Base-by-base conservation (phyloP, 2,797 vertebrate genomes). In the Coranthus polyacanthus region DNA sequence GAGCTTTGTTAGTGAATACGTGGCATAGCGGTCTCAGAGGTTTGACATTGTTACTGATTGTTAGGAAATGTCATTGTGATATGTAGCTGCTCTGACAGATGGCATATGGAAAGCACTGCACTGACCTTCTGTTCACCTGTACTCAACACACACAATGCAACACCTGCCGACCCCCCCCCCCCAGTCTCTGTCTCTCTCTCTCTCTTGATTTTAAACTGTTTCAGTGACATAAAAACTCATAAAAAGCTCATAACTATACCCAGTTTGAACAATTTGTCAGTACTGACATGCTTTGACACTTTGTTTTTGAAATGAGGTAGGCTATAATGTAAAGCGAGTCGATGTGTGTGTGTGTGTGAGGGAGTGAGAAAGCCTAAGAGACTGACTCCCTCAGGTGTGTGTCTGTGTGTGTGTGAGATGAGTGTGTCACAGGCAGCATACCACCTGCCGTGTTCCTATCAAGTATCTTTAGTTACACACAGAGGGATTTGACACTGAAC, bases 361-460 rank as follows among this genome's bases (percentile, higher is more conserved):
- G 57, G 52, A n/a, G n/a, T n/a, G n/a, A n/a, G n/a, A 68, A 45
- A 57, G 49, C 59, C 60, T 17, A 18, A 52, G 68, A 55, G 68
- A 73, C 60, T 26, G 37, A 38, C 17, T 52, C 61, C 71, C 72
- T 77, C 79, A 75, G 79, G 59, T 68, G 76, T 85, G 81, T 68
- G 68, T 58, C 17, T 53, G 53, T 41, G 68, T 43, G 59, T 49
- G 66, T 54, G n/a, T n/a, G n/a, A n/a, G 32, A 32, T 22, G 55
- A 49, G 49, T 11, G 32, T 2, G n/a, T n/a, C 49, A 63, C 69
- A 76, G 58, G 63, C 79, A 81, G 83, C 53, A 21, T 65, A 79
- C 72, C 87, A 89, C 84, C 88, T 91, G 89, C 82, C 10, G 53
- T 86, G 72, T 80, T 84, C 75, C 75, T 81, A 60, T 82, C 75